Base-by-base conservation (phyloP, 2,113 vertebrate genomes). In the Numida meleagris region DNA sequence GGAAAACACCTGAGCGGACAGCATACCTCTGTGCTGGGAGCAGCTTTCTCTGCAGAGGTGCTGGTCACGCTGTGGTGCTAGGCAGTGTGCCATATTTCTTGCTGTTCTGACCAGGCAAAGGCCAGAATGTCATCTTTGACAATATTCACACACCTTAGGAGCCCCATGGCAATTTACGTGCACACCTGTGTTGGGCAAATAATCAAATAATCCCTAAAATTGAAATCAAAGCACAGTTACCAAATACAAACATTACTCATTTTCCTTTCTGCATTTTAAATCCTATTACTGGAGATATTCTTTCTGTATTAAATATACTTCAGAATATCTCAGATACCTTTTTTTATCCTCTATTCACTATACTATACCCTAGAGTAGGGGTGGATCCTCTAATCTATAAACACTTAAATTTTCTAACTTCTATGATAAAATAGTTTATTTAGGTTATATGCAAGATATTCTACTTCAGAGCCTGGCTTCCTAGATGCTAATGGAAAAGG, bases 1-100 rank as follows among this genome's bases (percentile, higher is more conserved):
- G 82, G 72, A 94, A 96, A 94, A 80, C 94, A 96, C 93, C 93
- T 92, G 94, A 96, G 80, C 31, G 31, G 31, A 85, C 65, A 77
- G 85, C 82, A 95, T 82, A 46, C 40, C 72, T 87, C 67, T 94
- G 90, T 94, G 17, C 57, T 93, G 70, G 34, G 59, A 88, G n/a
- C 33, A 82, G 65, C 65, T 95, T 96, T 95, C 84, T 58, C 91
- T 71, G 61, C 50, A 61, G 45, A 79, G 82, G 34, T 23, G 63
- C 57, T 78, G 57, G 57, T 89, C 85, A 85, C 62, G 91, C 73
- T 0, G 2, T 77, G 77, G 45, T 5, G 2, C 24, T 86, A 45
- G 12, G 27, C 13, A 85, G 14, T 6, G 2, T 1, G 12, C 20
- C 3, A 2, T 82, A 14, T 23, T 29, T 93, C 14, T 18, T 8